Percentiles rank a stretch among this genome's conserved stretches.
Conservation (phyloP, 2,797 vertebrate genomes). For the Sciaenops ocellatus region DNA sequence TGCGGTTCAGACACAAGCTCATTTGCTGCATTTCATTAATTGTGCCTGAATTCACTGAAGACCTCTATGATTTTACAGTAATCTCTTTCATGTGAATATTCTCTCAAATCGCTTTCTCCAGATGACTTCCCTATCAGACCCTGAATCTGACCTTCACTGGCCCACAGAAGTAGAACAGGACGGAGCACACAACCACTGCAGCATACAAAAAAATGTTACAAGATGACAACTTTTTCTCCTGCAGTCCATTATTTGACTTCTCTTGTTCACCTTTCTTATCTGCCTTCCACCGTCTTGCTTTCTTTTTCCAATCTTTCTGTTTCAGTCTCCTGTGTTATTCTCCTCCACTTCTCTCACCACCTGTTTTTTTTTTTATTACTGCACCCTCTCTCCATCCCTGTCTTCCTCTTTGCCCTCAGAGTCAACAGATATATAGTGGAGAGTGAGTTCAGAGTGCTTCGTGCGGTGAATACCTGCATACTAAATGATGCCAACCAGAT, state of each 20-base stretch:
- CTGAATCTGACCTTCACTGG: constrained; percentile 32
- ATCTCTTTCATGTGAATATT: neutral
- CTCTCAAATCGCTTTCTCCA: neutral
- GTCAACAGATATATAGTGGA: constrained; percentile 32
- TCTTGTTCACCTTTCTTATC: constrained; percentile 29
- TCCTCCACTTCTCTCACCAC: neutral
- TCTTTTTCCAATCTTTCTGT: neutral
- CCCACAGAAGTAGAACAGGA: constrained; percentile 8
- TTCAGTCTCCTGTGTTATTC: constrained; percentile 10
- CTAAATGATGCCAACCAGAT: constrained; percentile 46
- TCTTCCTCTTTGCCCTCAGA: constrained; percentile 37
- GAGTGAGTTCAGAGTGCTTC: constrained; percentile 28
- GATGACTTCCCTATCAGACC: neutral
- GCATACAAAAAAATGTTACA: constrained; percentile 5
- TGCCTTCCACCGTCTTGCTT: constrained; percentile 1
- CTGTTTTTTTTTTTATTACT: neutral
- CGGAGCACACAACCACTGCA: neutral
- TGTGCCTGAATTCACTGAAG: neutral
- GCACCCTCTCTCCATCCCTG: constrained; percentile 11
- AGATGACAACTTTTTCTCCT: constrained; percentile 21
- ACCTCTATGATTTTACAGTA: neutral
- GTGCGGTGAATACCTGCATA: constrained; percentile 53
- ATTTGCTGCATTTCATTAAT: neutral
- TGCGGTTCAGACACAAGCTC: too few species aligned
- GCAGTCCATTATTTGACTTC: constrained; percentile 16